Base-by-base conservation (phyloP, 1,140 invertebrate genomes). In the Pygmarrhopalites habei region DNA sequence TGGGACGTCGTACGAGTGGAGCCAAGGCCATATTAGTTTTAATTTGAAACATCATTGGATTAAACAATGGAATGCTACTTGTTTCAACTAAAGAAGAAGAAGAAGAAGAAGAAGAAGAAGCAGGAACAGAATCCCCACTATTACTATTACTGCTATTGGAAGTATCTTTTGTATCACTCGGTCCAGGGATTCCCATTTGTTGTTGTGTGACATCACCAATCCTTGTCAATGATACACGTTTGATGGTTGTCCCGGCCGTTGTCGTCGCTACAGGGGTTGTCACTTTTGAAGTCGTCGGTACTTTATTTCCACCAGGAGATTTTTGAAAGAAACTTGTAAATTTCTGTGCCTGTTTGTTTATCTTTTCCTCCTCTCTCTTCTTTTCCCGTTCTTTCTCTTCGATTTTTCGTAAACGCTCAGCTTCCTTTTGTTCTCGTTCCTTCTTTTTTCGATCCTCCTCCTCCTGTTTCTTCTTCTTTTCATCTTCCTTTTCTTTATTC, bases 11-110 rank as follows among this genome's bases (percentile, higher is more conserved):
- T 19, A 65, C 7, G 12, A 62, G 19, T 1, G 69, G 69, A 47
- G 69, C 69, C 4, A 71, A 15, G 15, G 64, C 64, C 69, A 71
- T 71, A 23, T 62, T 58, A 1, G 32, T 61, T 61, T 71, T 71
- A 15, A 71, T 32, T 62, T 71, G 60, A 41, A 71, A 68, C n/a
- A 64, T 64, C 52, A 66, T 64, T 1, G 66, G 60, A 23, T 53
- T 44, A 32, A 71, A 71, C 52, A 43, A 23, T 35, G 32, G 32
- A 35, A n/a, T n/a, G n/a, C n/a, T n/a, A n/a, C n/a, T n/a, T n/a
- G n/a, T n/a, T n/a, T n/a, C n/a, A n/a, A n/a, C n/a, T n/a, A n/a
- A n/a, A n/a, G n/a, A n/a, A n/a, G n/a, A n/a, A n/a, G n/a, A n/a
- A n/a, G n/a, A n/a, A n/a, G n/a, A n/a, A n/a, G n/a, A n/a, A n/a